Evolutionary conservation across 2,113 vertebrate species (phyloP), one percentile per base, ranked within the genome.

Genomic region (Cephalopterus ornatus): DNA sequence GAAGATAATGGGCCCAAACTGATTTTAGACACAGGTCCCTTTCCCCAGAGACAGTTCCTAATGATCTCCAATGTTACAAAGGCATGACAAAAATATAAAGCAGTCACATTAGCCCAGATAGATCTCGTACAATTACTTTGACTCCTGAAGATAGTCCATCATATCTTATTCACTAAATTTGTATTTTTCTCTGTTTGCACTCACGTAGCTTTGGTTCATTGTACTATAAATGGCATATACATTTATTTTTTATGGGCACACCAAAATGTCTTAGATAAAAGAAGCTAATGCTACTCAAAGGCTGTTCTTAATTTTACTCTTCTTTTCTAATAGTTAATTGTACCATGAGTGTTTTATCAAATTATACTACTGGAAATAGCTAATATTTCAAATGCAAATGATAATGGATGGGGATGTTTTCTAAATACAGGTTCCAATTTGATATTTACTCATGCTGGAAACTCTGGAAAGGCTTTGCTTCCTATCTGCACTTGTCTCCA

Each of bases 1-100:
- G 22, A 92, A 96, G 85, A 96, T 96, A 97, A 95, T 94, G 92
- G 95, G 73, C 89, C 85, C 96, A 93, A 95, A 94, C 96, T 92
- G 91, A 94, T 92, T 96, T 97, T 94, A 95, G 93, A 95, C 92
- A 95, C 96, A 93, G 91, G 91, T 96, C 80, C 61, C 95, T 85
- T 84, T 92, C 91, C 94, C 95, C 53, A 53, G 96, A 96, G 95
- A 96, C 86, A 79, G 70, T 47, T 96, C 80, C 91, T 96, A 95
- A 97, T 95, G 83, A 92, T 96, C 92, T 87, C 85, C 71, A 32
- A 28, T n/a, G 83, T 77, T 96, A 94, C 91, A 96, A 96, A 91
- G 89, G 91, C 95, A 94, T 91, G 93, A 94, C 92, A 93, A 95
- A 96, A 97, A 92, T 93, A 94, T 50, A 93, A 93, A 95, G 94